Percentiles rank a stretch among this genome's conserved stretches.
phyloP scores from a whole-genome alignment of 2,888 invertebrate species.

The Hirtodrosophila histrioides region DNA sequence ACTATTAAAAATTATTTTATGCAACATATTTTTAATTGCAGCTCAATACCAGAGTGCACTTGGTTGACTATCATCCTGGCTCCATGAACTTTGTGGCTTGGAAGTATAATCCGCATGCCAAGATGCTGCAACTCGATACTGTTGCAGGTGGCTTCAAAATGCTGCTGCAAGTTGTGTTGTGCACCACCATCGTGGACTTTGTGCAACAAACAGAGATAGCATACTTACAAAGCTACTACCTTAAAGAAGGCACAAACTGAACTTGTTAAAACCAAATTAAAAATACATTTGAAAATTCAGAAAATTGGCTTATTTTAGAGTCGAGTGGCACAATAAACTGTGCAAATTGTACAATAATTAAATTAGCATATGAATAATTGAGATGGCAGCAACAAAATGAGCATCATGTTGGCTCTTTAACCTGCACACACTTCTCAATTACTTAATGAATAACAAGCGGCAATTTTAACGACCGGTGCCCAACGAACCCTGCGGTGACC shows the following conservation, averaged over 20 bases:
- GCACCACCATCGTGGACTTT: conserved; percentile 30
- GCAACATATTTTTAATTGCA: conserved; percentile 7
- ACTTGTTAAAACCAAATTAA: not conserved
- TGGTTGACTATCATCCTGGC: conserved; percentile 19
- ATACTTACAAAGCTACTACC: conserved; percentile 6
- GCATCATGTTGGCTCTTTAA: conserved; percentile 25
- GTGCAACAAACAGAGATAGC: conserved; percentile 36
- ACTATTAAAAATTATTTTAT: too few species aligned
- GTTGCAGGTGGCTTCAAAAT: conserved; percentile 21
- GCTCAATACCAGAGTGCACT: conserved; percentile 25
- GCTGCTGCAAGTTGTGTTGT: conserved; percentile 32
- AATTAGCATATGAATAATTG: conserved; percentile 73
- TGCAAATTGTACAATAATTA: conserved; percentile 72
- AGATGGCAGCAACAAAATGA: conserved; percentile 53
- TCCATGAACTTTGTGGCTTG: conserved; percentile 40
- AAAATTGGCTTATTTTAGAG: conserved; percentile 5
- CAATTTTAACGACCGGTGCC: conserved; percentile 58
- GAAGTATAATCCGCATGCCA: not conserved
- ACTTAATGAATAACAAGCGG: conserved; percentile 70
- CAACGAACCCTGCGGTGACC: conserved; percentile 43
- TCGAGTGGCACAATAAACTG: conserved; percentile 44
- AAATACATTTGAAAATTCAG: conserved; percentile 24
- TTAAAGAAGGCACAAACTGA: not conserved
- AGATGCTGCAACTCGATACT: not conserved
- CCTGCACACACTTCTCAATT: conserved; percentile 60